These are phyloP conservation scores for Carassius carassius DNA, from an alignment of 2,113 vertebrate genomes.

Conservation along the genomic window DNA sequence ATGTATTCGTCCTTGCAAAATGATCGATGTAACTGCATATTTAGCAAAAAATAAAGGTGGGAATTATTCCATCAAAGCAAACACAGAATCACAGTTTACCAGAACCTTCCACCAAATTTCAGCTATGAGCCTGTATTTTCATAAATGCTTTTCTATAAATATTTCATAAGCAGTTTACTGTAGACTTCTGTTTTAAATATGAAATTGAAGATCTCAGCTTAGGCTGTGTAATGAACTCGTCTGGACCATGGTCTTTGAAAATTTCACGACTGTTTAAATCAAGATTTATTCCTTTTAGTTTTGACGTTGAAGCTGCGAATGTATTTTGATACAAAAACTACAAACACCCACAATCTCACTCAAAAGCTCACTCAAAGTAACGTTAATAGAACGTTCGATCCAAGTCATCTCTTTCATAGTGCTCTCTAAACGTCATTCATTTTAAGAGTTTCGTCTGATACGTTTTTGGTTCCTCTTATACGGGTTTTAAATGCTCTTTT, in stretches of 20 bases:
- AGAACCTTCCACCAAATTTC: neutral
- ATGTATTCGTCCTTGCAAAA: neutral
- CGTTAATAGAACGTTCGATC: too few relatives aligned
- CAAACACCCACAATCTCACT: too few relatives aligned
- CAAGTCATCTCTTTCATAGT: too few relatives aligned
- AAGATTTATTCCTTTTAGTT: neutral
- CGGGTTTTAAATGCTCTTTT: too few relatives aligned
- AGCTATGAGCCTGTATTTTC: neutral
- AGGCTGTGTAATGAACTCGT: neutral
- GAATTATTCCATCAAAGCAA: neutral
- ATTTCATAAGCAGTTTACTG: neutral
- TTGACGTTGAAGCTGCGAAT: neutral
- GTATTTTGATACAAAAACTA: neutral
- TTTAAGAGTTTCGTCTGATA: too few relatives aligned
- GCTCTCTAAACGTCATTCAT: too few relatives aligned
- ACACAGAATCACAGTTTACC: neutral
- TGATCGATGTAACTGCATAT: neutral
- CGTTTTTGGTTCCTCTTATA: too few relatives aligned
- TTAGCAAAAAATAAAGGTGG: neutral
- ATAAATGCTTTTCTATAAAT: neutral
- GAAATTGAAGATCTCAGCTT: neutral
- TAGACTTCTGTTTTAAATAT: constrained; percentile 6
- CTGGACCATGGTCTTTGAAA: too few relatives aligned
- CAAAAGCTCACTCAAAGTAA: too few relatives aligned
- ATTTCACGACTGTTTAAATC: neutral